A percentile compares a stretch with the other conserved stretches of the same genome.
These are phyloP conservation scores for Antrozous pallidus DNA, from an alignment of 2,797 vertebrate genomes.

Conservation along the genomic window DNA sequence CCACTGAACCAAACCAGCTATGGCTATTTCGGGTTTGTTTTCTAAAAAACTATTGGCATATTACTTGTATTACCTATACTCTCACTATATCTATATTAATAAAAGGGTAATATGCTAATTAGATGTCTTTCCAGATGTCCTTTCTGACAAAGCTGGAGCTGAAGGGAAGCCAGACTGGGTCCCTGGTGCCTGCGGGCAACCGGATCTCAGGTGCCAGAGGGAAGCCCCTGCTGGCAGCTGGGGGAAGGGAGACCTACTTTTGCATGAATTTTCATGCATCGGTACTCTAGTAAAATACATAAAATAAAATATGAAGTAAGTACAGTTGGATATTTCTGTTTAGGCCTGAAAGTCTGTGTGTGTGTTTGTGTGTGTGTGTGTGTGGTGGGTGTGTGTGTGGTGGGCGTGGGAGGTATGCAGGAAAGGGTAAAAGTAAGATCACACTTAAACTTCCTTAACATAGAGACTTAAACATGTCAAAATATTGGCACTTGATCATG, in stretches of 20 bases:
- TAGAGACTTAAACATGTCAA: neutral
- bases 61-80: neutral
- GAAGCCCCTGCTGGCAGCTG: no score
- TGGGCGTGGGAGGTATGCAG: neutral
- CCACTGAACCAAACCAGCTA: no score
- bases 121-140: no score
- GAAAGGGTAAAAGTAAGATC: neutral
- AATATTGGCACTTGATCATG: neutral
- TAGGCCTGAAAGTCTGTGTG: neutral
- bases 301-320: neutral
- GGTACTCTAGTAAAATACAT: neutral
- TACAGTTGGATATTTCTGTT: neutral
- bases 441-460: neutral
- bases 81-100: no score
- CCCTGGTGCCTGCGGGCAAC: no score
- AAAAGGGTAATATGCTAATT: no score
- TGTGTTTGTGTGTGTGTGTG: neutral
- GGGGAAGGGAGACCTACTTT: no score
- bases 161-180: no score
- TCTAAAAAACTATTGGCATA: neutral
- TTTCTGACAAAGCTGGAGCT: no score
- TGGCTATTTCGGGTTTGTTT: neutral
- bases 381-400: neutral
- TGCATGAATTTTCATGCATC: no score
- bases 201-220: no score